Conservation (phyloP, 2,113 vertebrate genomes). For the Chaenocephalus aceratus region DNA sequence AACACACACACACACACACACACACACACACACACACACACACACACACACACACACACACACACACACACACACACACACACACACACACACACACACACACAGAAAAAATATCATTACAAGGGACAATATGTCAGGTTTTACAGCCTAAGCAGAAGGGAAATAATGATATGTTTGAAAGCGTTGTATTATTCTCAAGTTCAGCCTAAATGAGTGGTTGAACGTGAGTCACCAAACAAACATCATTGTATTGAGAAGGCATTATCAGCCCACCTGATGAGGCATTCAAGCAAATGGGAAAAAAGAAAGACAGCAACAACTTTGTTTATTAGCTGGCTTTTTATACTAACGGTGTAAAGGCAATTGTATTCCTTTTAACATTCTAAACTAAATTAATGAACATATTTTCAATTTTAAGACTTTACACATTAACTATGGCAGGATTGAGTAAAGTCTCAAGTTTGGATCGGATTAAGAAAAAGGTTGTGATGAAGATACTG, state of each 20-base stretch:
- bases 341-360: not conserved
- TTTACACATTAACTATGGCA: not conserved
- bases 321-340: not conserved
- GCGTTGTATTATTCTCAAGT: not conserved
- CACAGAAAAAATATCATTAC: not conserved
- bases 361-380: not conserved
- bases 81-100: not conserved
- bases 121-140: not conserved
- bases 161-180: not conserved
- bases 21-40: not conserved
- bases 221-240: not conserved
- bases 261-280: not conserved
- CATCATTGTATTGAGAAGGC: not conserved
- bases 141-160: not conserved
- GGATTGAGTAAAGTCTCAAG: too few relatives aligned
- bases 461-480: too few relatives aligned
- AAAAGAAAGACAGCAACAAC: not conserved
- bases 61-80: slow-evolving; percentile 25
- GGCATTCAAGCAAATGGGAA: not conserved
- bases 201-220: not conserved
- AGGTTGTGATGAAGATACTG: too few relatives aligned
- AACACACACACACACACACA: slow-evolving; percentile 21
- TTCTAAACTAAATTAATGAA: not conserved
- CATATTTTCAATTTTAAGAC: not conserved
- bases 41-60: not conserved